Evolutionary conservation across 1,140 invertebrate species (phyloP), one percentile per base, ranked within the genome.

Genomic region (Zaprionus vittiger): DNA sequence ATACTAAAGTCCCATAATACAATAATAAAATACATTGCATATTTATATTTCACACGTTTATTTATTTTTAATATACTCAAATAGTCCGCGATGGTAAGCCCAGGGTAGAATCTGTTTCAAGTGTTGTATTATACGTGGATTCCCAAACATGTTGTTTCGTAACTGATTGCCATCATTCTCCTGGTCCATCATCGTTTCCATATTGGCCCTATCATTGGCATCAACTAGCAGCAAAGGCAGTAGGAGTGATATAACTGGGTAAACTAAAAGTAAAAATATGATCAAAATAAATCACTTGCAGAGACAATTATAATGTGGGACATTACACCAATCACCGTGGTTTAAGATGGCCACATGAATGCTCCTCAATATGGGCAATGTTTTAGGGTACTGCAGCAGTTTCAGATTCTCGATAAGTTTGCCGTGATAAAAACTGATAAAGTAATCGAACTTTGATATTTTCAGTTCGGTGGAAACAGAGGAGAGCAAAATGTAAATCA

Each of bases 401-500:
- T 77, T 73, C 0, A 91, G 73, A 57, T 63, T 81, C 22, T 91
- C 81, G 3, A 68, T 63, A 12, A 91, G 71, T 60, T 84, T 81
- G 11, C 56, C 56, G 49, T 91, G 90, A 68, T 91, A 91, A 52
- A 62, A 91, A 15, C 52, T 34, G 7, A 91, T 56, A 9, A 91
- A 76, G 67, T 86, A 80, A 54, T 91, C 90, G 5, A 91, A 90
- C 31, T 90, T 66, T 12, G 62, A 61, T 47, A 91, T 41, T 57
- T 91, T 91, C 0, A 86, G 20, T 6, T 90, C 83, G 6, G 76
- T 31, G 14, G 63, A 65, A 9, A 81, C 77, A 9, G 91, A 92
- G 4, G 91, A 91, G 0, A 92, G 54, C 5, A 92, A 41, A 5
- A 92, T 34, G 54, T 91, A 92, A 1, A 80, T 70, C 22, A 92